Evolutionary conservation across 2,113 vertebrate genomes (phyloP).

Genomic region (Ellobius talpinus): DNA sequence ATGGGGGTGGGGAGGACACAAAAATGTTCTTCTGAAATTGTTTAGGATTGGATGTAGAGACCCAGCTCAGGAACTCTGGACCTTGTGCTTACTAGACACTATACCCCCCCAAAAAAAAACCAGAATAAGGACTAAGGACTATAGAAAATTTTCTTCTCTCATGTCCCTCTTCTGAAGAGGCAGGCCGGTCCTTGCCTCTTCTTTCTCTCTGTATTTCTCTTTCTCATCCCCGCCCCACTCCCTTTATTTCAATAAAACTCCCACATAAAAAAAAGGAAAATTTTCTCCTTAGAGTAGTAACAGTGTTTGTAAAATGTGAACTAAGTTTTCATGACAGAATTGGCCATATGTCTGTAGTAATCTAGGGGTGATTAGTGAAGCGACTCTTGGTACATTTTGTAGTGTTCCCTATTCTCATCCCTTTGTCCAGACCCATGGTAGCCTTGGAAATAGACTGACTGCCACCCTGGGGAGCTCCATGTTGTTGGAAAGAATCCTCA

Average conservation of each 20-base stretch:
- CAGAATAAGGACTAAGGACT: neutral
- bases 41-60: neutral
- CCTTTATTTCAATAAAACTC: too few relatives aligned
- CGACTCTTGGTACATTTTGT: neutral
- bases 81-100: neutral
- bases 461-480: neutral
- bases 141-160: neutral
- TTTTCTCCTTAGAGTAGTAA: neutral
- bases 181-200: too few relatives aligned
- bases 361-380: neutral
- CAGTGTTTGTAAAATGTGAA: neutral
- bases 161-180: too few relatives aligned
- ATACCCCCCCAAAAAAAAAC: neutral
- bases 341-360: neutral
- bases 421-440: neutral
- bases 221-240: too few relatives aligned
- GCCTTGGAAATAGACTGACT: neutral
- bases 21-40: neutral
- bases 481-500: neutral
- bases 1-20: neutral
- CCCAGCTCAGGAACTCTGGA: neutral
- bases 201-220: too few relatives aligned
- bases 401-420: neutral
- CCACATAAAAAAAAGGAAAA: neutral
- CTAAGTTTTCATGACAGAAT: constrained; percentile 15